Percentiles rank a stretch among this genome's conserved stretches.
These are phyloP conservation scores for Muscicapa striata DNA, from an alignment of 2,797 vertebrate genomes.

Conservation along the genomic window DNA sequence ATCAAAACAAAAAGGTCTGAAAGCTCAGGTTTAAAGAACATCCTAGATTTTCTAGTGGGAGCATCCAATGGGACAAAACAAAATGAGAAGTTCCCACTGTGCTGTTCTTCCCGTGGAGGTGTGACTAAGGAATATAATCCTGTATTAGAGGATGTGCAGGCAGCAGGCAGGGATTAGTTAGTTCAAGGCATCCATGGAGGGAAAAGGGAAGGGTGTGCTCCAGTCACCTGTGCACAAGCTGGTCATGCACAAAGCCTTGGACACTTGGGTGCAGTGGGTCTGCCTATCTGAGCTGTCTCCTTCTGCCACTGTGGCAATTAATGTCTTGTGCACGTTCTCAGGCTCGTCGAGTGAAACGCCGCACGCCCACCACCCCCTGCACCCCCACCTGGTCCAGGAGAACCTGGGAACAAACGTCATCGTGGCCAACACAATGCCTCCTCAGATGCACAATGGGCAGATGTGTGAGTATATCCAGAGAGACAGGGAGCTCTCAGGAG, in stretches of 20 bases:
- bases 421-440: conserved; percentile 89
- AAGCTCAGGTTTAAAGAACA: background rate
- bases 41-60: background rate
- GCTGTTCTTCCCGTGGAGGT: background rate
- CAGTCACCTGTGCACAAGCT: background rate
- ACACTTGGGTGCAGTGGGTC: background rate
- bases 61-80: background rate
- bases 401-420: conserved; percentile 96
- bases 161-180: background rate
- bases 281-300: background rate
- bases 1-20: background rate
- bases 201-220: background rate
- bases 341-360: conserved; percentile 92
- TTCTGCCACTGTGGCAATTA: background rate
- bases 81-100: background rate
- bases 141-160: background rate
- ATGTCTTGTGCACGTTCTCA: conserved; percentile 29
- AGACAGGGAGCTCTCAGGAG: background rate
- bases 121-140: background rate
- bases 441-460: conserved; percentile 94
- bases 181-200: background rate
- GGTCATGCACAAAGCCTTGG: background rate
- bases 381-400: conserved; percentile 97
- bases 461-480: conserved; percentile 88
- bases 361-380: conserved; percentile 93